Conservation (phyloP, 2,113 vertebrate genomes). For the Clinocottus analis region DNA sequence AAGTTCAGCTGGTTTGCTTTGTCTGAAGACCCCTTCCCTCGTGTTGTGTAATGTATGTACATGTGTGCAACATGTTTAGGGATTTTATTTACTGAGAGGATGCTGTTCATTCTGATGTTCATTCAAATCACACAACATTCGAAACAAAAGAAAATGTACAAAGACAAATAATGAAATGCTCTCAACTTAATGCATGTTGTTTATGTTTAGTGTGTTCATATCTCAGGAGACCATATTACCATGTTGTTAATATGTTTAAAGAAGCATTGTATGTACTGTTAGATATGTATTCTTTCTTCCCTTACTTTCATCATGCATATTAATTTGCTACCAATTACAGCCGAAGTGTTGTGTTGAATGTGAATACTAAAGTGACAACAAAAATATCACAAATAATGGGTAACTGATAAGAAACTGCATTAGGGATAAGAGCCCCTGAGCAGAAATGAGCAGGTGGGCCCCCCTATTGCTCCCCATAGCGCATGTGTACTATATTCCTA, state of each 20-base stretch:
- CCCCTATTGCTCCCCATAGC: not conserved
- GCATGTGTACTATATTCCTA: not conserved
- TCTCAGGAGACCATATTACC: not conserved
- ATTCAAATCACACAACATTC: not conserved
- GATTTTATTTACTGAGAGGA: constrained; percentile 1
- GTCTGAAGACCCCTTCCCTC: constrained; percentile 5
- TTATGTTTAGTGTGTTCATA: not conserved
- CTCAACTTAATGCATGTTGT: not conserved
- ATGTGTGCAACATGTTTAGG: not conserved
- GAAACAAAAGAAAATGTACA: not conserved
- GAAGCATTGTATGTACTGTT: not conserved
- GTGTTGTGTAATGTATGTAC: not conserved
- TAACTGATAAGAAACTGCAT: not conserved
- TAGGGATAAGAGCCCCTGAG: not conserved
- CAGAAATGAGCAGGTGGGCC: not conserved
- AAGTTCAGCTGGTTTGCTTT: constrained; percentile 21
- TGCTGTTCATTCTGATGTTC: not conserved
- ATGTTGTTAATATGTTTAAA: not conserved
- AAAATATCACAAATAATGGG: not conserved
- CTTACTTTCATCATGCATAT: not conserved
- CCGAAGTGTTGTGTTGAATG: not conserved
- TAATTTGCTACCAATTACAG: not conserved
- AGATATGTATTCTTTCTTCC: not conserved
- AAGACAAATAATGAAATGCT: not conserved
- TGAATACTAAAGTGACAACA: not conserved